Evolutionary conservation across 2,113 vertebrate species (phyloP).

Genomic region (Limnothrissa miodon): DNA sequence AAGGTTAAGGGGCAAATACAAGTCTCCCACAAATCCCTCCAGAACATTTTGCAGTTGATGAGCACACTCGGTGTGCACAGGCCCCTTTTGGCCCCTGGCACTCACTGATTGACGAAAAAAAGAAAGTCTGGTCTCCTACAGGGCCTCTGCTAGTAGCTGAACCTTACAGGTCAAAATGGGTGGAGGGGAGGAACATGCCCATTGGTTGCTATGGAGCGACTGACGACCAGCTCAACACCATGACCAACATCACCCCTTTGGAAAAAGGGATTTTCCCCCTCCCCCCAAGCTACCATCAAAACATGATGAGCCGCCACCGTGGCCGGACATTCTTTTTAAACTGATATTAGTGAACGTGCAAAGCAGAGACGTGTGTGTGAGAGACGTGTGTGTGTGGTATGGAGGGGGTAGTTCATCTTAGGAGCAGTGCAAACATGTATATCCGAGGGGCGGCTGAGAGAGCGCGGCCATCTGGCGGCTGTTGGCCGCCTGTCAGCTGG

Average conservation of each 20-base stretch:
- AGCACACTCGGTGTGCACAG: background rate
- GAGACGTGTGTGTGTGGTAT: no score
- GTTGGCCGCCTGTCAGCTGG: slow-evolving; percentile 23
- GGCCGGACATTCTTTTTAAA: background rate
- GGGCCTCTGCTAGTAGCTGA: background rate
- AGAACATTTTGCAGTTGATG: background rate
- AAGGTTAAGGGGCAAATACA: background rate
- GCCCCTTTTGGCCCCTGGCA: background rate
- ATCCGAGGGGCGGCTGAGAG: background rate
- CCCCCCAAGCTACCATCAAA: background rate
- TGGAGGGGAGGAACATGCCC: background rate
- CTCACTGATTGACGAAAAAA: background rate
- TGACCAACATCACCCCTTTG: background rate
- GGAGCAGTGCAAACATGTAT: background rate
- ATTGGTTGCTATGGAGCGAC: background rate
- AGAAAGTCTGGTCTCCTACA: background rate
- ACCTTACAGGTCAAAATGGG: background rate
- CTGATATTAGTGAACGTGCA: background rate
- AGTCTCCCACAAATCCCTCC: background rate
- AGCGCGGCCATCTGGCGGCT: slow-evolving; percentile 10
- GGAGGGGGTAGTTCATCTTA: background rate
- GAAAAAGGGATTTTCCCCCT: background rate
- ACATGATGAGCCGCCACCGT: background rate
- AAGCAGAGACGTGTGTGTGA: background rate
- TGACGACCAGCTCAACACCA: background rate